A percentile compares a stretch with the other conserved stretches of the same genome.
These are phyloP conservation scores for Zalophus californianus DNA, from an alignment of 2,797 vertebrate species.

Conservation along the genomic window DNA sequence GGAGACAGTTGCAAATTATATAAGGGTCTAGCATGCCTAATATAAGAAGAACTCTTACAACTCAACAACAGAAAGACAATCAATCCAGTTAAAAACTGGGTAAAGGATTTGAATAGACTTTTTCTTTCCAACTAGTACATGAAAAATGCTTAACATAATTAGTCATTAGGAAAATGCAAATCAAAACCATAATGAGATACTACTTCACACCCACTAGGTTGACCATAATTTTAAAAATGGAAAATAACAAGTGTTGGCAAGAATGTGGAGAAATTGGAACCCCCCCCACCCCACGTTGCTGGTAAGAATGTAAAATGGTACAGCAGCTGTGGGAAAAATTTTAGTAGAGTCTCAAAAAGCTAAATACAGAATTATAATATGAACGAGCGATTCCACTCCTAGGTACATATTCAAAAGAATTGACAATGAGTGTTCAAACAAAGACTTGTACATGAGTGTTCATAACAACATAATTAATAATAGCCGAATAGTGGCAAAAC, in stretches of 20 bases:
- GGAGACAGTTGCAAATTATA: not conserved
- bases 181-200: not conserved
- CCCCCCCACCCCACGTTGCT: not conserved
- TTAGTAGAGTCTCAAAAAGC: not conserved
- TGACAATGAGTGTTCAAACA: not conserved
- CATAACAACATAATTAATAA: not conserved
- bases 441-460: not conserved
- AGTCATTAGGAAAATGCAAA: not conserved
- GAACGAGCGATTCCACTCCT: not conserved
- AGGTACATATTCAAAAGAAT: not conserved
- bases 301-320: not conserved
- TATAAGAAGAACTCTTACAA: not conserved
- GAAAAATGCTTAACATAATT: not conserved
- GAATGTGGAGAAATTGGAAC: not conserved
- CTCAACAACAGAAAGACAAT: not conserved
- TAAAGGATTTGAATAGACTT: not conserved
- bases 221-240: not conserved
- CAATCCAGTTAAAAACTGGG: not conserved
- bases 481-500: not conserved
- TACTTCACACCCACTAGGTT: not conserved
- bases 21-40: not conserved
- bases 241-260: not conserved
- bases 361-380: not conserved
- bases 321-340: not conserved
- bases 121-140: not conserved